Conservation (phyloP, 2,797 vertebrate species). For the Denticeps clupeoides region DNA sequence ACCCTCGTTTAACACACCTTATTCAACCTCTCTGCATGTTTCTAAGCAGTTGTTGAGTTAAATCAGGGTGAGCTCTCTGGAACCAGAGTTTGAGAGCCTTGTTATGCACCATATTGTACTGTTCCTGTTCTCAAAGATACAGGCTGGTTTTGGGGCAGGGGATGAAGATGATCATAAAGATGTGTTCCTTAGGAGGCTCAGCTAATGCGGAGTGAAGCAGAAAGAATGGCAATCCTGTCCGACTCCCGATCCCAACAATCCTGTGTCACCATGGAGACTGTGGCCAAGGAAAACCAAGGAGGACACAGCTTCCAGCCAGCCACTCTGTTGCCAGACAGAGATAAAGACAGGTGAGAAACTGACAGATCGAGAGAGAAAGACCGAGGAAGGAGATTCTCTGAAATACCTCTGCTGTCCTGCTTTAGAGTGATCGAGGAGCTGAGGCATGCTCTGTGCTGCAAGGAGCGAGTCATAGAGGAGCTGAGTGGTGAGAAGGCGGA, state of each 20-base stretch:
- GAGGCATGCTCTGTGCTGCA: conserved; percentile 58
- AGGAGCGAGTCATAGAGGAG: conserved; percentile 57
- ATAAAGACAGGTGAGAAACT: conserved; percentile 65
- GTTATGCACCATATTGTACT: no score
- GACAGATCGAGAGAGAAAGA: neutral
- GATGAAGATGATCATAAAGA: no score
- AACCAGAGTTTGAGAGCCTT: no score
- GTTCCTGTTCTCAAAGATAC: no score
- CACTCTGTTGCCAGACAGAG: conserved; percentile 41
- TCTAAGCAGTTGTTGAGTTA: no score
- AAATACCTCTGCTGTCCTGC: neutral
- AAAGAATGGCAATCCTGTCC: conserved; percentile 61
- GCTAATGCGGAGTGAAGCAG: conserved; percentile 69
- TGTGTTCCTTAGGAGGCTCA: conserved; percentile 67
- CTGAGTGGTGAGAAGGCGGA: conserved; percentile 61
- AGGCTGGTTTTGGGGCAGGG: no score
- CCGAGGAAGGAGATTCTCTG: neutral
- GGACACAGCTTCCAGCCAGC: conserved; percentile 29
- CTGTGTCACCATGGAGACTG: conserved; percentile 57
- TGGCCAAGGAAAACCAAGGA: conserved; percentile 62
- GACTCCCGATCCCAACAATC: conserved; percentile 68
- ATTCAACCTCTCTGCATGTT: no score
- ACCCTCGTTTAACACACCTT: no score
- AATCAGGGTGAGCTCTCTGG: no score
- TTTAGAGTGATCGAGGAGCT: conserved; percentile 63